Evolutionary conservation across 2,113 vertebrate species (phyloP).

Genomic region (Electrona antarctica): DNA sequence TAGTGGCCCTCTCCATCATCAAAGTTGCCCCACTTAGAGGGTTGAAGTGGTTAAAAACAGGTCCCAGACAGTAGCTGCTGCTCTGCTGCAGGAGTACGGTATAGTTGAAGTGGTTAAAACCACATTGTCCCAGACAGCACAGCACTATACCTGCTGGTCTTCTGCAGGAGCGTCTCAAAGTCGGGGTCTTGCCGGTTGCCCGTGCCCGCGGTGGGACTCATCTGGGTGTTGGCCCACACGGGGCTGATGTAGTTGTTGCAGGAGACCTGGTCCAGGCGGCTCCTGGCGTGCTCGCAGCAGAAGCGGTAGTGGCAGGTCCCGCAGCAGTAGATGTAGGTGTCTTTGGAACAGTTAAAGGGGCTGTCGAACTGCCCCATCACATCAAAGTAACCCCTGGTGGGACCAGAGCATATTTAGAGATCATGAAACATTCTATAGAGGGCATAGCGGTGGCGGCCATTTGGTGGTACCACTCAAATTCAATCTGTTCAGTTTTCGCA

Average conservation of each 20-base stretch:
- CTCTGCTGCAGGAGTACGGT: too few relatives aligned
- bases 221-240: conserved; percentile 82
- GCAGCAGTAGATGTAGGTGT: conserved; percentile 90
- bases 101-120: too few relatives aligned
- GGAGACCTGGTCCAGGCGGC: conserved; percentile 85
- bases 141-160: conserved; percentile 73
- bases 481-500: too few relatives aligned
- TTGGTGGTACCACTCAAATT: too few relatives aligned
- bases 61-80: too few relatives aligned
- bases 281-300: conserved; percentile 89
- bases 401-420: too few relatives aligned
- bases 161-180: conserved; percentile 79
- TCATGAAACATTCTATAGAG: too few relatives aligned
- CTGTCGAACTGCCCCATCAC: conserved; percentile 92
- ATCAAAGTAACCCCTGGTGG: conserved; percentile 84
- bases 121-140: too few relatives aligned
- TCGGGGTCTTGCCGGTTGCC: conserved; percentile 75
- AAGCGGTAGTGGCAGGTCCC: conserved; percentile 93
- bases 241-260: conserved; percentile 89
- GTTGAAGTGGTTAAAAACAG: too few relatives aligned
- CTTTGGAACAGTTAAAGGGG: conserved; percentile 90
- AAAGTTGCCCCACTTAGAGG: too few relatives aligned
- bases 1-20: too few relatives aligned
- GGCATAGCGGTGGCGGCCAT: too few relatives aligned
- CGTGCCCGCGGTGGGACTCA: conserved; percentile 66